Base-by-base conservation (phyloP, 2,113 vertebrate genomes). In the Hiodon tergisus region DNA sequence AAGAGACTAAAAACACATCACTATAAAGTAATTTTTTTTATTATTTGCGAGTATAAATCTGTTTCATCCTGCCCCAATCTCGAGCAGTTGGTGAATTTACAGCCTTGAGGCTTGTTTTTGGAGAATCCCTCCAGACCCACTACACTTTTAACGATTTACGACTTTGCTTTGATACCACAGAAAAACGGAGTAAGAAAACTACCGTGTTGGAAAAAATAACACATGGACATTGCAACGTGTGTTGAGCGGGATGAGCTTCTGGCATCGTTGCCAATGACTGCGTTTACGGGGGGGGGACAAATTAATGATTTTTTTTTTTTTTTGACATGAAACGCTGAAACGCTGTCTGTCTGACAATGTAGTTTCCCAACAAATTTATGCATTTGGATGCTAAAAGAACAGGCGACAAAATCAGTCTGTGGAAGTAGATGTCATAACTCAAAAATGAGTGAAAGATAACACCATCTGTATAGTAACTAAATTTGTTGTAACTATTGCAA, bases 1-100 rank as follows among this genome's bases (percentile, higher is more conserved):
- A 75, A 52, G 4, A 63, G 16, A 67, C 13, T 6, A n/a, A 68
- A 58, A 58, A 74, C 52, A 63, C 46, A 75, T 51, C 54, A 55
- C 47, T 59, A 50, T 16, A 67, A 65, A 4, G 58, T 47, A 8
- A 55, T 10, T n/a, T 59, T 68, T 68, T 62, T 63, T 63, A n/a
- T 17, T 16, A 31, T 55, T 55, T 13, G 6, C 48, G 59, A 59
- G 54, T 55, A 53, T 57, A 67, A 55, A 67, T 67, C 62, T 67
- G 17, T 55, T 48, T 17, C 46, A 67, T 47, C 65, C 65, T 3
- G 10, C 65, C 9, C 5, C 46, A 67, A 10, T 48, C 46, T 47
- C 6, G 3, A 48, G 3, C 3, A 52, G 69, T 16, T 14, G 71
- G 31, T 61, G 58, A 72, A 72, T 62, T 62, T 62, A 61, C n/a